phyloP scores from a whole-genome alignment of 2,113 vertebrate species.

The Cariama cristata region DNA sequence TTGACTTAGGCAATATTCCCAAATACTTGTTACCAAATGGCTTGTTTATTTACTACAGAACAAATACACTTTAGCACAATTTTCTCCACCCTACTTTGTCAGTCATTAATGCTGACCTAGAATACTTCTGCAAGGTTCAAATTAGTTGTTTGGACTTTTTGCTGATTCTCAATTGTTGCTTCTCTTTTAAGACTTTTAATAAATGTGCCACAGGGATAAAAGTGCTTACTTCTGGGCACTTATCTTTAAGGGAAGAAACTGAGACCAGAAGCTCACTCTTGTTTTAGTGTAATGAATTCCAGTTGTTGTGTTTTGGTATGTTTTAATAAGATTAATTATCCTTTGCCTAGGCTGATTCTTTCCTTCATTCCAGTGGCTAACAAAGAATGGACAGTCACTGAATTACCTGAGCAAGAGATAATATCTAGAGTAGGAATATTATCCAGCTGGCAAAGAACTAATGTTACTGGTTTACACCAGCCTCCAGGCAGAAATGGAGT shows the following conservation, averaged over 20 bases:
- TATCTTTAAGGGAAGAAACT: conserved; percentile 71
- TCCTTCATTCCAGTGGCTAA: conserved; percentile 27
- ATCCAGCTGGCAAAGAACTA: conserved; percentile 47
- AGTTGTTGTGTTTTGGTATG: conserved; percentile 71
- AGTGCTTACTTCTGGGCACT: conserved; percentile 66
- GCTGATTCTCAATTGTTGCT: neutral
- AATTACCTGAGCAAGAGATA: conserved; percentile 51
- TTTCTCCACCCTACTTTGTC: neutral
- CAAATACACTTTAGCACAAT: neutral
- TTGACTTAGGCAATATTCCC: neutral
- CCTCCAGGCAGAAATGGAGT: conserved; percentile 41
- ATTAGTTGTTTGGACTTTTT: conserved; percentile 27
- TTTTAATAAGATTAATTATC: conserved; percentile 78
- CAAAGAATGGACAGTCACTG: conserved; percentile 35
- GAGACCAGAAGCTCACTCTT: conserved; percentile 70
- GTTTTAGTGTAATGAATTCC: conserved; percentile 59
- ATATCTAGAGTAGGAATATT: conserved; percentile 41
- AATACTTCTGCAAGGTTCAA: neutral
- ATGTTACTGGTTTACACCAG: conserved; percentile 47
- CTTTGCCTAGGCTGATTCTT: conserved; percentile 50
- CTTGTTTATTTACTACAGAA: neutral
- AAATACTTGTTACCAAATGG: neutral
- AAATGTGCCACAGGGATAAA: conserved; percentile 23
- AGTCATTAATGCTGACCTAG: conserved; percentile 17
- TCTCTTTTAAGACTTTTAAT: conserved; percentile 59